Evolutionary conservation across 64 coral and sea anemone species (phyloP), one percentile per base, ranked within the genome.

Genomic region (Platygyra sinensis): DNA sequence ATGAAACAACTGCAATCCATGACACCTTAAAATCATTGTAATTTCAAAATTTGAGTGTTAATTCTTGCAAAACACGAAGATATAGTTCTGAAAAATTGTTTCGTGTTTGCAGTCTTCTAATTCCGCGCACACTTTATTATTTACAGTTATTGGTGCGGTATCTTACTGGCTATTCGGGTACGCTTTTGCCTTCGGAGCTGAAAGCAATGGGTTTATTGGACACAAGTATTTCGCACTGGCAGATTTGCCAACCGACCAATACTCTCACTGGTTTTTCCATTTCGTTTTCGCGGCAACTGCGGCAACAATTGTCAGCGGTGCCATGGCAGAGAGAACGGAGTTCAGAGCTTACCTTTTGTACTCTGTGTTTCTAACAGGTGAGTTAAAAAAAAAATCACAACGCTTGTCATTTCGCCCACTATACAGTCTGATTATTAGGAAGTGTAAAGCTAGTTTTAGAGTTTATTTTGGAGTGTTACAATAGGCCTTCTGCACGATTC

Each of bases 221-320:
- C 64, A 94, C 55, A 62, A 54, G 32, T 79, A 74, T 42, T 94
- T 94, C 31, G 93, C 87, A 8, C 60, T 94, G 31, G 54, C 87
- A 29, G 12, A 89, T 33, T 55, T 90, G 9, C 87, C 80, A 32
- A 15, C 61, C 18, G 36, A 27, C 25, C 14, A 38, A 11, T 94
- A 86, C 52, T 80, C 93, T 27, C 27, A 59, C 17, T 94, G 93
- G 93, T 94, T 94, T 69, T 94, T 94, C 80, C 93, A 90, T 19
- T 94, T 94, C 67, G 93, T 94, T 5, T 94, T 89, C 72, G 93
- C 93, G 64, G 93, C 93, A 10, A 94, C 93, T 0, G 87, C 93
- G 31, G 87, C 93, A 59, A 94, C 93, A 69, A 94, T 94, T 78
- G 93, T 94, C 78, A 94, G 93, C 38, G 93, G 93, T 65, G 92